Conservation (phyloP, 2,888 invertebrate genomes). For the Orgyia antiqua region DNA sequence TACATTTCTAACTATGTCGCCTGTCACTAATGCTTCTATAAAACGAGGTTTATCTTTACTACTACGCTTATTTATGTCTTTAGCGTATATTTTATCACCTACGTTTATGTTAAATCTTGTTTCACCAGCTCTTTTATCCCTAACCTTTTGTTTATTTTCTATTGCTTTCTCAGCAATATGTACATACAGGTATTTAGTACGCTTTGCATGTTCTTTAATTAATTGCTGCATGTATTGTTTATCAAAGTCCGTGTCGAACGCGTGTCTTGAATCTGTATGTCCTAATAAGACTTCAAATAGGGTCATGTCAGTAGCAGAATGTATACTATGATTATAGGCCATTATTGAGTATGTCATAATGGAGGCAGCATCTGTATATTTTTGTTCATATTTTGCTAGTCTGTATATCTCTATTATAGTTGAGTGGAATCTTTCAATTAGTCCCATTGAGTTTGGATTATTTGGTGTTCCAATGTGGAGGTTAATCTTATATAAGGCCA, state of each 20-base stretch:
- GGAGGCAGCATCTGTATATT: conserved; percentile 10
- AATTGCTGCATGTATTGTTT: not conserved
- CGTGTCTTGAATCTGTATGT: not conserved
- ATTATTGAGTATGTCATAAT: conserved; percentile 24
- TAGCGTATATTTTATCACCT: too few species aligned
- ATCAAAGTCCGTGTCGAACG: not conserved
- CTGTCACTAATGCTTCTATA: too few species aligned
- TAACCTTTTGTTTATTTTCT: too few species aligned
- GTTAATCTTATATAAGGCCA: not conserved
- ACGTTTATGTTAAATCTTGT: too few species aligned
- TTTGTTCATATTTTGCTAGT: conserved; percentile 10
- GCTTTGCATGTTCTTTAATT: not conserved
- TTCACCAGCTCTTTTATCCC: too few species aligned
- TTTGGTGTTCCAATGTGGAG: not conserved
- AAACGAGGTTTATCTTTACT: too few species aligned
- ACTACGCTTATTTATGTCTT: too few species aligned
- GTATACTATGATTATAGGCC: not conserved
- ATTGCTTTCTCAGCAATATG: not conserved
- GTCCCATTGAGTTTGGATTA: conserved; percentile 6
- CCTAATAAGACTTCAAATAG: conserved; percentile 3
- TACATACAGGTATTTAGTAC: not conserved
- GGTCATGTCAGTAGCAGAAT: not conserved
- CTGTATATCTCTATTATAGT: conserved; percentile 6
- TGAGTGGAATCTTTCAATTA: conserved; percentile 3
- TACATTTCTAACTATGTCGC: too few species aligned